These are phyloP conservation scores for Temnothorax curvispinosus DNA, from an alignment of 1,140 invertebrate genomes.

Conservation along the genomic window DNA sequence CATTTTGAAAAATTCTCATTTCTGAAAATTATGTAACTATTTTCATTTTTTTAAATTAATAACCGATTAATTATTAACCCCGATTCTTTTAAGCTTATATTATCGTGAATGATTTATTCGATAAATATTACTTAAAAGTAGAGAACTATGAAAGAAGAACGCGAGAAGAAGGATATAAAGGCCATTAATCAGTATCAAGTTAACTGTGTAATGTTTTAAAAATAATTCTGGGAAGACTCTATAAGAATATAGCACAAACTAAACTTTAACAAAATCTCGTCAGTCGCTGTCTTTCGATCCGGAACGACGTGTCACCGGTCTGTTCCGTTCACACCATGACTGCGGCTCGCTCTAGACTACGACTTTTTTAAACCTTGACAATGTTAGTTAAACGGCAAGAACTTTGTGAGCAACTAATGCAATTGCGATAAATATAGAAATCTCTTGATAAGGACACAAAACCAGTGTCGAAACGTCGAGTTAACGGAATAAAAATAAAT, in stretches of 20 bases:
- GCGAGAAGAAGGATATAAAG: neutral
- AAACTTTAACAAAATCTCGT: constrained; percentile 19
- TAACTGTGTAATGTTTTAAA: constrained; percentile 37
- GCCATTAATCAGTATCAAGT: constrained; percentile 40
- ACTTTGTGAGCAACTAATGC: no score
- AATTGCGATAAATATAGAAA: no score
- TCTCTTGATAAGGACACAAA: no score
- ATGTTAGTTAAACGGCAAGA: no score
- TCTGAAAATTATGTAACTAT: neutral
- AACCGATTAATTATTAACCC: neutral
- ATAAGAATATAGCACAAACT: neutral
- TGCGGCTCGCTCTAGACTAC: no score
- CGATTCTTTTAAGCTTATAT: neutral
- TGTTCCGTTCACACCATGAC: no score
- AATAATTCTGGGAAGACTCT: neutral
- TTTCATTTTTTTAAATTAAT: neutral
- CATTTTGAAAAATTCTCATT: neutral
- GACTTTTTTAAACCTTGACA: no score
- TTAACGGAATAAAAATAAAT: no score
- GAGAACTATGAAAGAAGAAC: constrained; percentile 7
- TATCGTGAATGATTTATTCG: constrained; percentile 12
- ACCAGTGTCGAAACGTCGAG: no score
- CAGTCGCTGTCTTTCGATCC: no score
- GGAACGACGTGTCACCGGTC: no score
- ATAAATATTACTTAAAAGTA: constrained; percentile 8